Conservation (phyloP, 2,797 vertebrate genomes). For the Euthynnus affinis region DNA sequence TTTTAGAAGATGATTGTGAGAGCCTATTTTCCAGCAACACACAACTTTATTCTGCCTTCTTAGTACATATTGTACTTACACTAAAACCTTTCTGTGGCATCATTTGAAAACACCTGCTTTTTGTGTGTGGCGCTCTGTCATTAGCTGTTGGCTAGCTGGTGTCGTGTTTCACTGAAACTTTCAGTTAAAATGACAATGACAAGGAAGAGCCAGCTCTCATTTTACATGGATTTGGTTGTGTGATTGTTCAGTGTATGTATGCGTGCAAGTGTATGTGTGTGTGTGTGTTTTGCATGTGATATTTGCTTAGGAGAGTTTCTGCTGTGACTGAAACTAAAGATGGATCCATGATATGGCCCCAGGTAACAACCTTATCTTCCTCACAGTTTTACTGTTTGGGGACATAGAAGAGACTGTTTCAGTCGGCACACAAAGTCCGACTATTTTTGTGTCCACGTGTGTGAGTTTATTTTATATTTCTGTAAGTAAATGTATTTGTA, state of each 20-base stretch:
- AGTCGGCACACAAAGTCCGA: not conserved
- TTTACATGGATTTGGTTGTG: conserved; percentile 80
- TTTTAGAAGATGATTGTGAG: not conserved
- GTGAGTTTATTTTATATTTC: conserved; percentile 37
- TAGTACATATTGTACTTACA: not conserved
- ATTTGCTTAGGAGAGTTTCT: conserved; percentile 83
- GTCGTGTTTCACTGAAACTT: conserved; percentile 72
- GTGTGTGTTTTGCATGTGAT: conserved; percentile 78
- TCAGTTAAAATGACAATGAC: conserved; percentile 57
- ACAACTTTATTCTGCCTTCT: not conserved
- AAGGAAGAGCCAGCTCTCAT: conserved; percentile 64
- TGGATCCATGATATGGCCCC: conserved; percentile 50
- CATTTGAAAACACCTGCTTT: conserved; percentile 27
- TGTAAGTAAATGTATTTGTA: conserved; percentile 19
- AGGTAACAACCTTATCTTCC: conserved; percentile 36
- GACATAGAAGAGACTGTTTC: conserved; percentile 10
- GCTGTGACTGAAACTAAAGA: conserved; percentile 74
- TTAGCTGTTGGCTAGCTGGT: conserved; percentile 40
- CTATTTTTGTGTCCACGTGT: conserved; percentile 5
- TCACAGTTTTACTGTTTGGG: conserved; percentile 38
- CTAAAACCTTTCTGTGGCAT: conserved; percentile 6
- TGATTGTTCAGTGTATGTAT: conserved; percentile 49
- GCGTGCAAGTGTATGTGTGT: conserved; percentile 32
- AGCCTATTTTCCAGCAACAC: not conserved
- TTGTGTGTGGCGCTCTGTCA: conserved; percentile 5